These are phyloP conservation scores for Halocaridina rubra DNA, from an alignment of 2,888 invertebrate genomes.

Conservation along the genomic window DNA sequence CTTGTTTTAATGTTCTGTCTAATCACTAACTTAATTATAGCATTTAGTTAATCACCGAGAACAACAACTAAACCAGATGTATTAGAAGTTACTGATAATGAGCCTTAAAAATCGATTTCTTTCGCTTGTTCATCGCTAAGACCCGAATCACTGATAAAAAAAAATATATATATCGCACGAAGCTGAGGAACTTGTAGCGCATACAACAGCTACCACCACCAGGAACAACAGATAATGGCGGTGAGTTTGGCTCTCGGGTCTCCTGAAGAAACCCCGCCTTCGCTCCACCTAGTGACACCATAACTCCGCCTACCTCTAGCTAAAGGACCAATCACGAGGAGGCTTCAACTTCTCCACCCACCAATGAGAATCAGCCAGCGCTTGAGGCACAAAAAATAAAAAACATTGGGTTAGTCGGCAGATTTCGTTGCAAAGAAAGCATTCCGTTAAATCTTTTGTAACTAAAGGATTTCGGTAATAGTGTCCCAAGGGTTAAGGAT, in stretches of 20 bases:
- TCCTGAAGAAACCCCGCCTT: background rate
- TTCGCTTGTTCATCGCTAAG: too few species aligned
- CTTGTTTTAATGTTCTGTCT: too few species aligned
- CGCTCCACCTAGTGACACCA: background rate
- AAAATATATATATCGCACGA: too few species aligned
- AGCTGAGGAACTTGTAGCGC: too few species aligned
- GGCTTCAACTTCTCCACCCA: background rate
- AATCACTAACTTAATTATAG: too few species aligned
- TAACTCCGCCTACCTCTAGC: background rate
- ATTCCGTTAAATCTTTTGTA: slow-evolving; percentile 14
- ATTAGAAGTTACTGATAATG: too few species aligned
- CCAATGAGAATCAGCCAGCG: background rate
- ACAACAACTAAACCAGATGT: too few species aligned
- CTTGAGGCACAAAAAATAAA: too few species aligned
- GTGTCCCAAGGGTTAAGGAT: slow-evolving; percentile 17
- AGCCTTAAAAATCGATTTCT: too few species aligned
- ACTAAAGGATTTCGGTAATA: slow-evolving; percentile 21
- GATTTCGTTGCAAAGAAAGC: slow-evolving; percentile 25
- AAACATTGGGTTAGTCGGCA: background rate
- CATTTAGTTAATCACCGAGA: too few species aligned
- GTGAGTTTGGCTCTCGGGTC: background rate
- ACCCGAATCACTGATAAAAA: too few species aligned
- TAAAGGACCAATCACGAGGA: background rate
- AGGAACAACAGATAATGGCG: slow-evolving; percentile 19
- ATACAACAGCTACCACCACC: too few species aligned